Base-by-base conservation (phyloP, 2,113 vertebrate species). In the Mirounga angustirostris region DNA sequence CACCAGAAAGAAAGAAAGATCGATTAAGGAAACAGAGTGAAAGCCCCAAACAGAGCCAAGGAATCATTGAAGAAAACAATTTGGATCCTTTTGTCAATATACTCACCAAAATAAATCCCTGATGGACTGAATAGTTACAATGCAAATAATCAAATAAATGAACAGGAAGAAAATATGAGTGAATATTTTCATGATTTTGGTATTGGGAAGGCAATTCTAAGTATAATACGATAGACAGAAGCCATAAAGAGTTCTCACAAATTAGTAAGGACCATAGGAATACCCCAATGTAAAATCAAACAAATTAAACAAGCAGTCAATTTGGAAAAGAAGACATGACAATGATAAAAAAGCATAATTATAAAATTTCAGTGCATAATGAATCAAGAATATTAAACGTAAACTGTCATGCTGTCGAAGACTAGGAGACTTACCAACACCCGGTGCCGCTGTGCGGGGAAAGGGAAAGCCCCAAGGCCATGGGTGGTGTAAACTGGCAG, bases 61-160 rank as follows among this genome's bases (percentile, higher is more conserved):
- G 13, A 18, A 33, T 67, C 15, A 36, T 63, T 61, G 22, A 36
- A 71, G 40, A 61, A 28, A 59, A 67, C 24, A 24, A 63, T 14
- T 12, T 43, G 61, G n/a, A 67, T 28, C 0, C 21, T 89, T 43
- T 78, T 30, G 7, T 95, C 78, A 69, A 69, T 78, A 65, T n/a
- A 59, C 28, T 74, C 16, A 81, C 13, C 78, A 43, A 85, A 82
- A 74, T 58, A 74, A 52, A 92, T 40, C n/a, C 33, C 14, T 30
- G 28, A 59, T 61, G 65, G 40, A n/a, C 33, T 61, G 43, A 88
- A 84, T 12, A 46, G 28, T 61, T 71, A 69, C 26, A 71, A 54
- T 63, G 43, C 43, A 88, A 84, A 73, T 67, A 58, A 81, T 63
- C 63, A 88, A 78, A 84, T 61, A 92, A 83, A 59, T 83, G 82